These are phyloP conservation scores for Euproctis similis DNA, from an alignment of 2,888 invertebrate genomes.

Conservation along the genomic window DNA sequence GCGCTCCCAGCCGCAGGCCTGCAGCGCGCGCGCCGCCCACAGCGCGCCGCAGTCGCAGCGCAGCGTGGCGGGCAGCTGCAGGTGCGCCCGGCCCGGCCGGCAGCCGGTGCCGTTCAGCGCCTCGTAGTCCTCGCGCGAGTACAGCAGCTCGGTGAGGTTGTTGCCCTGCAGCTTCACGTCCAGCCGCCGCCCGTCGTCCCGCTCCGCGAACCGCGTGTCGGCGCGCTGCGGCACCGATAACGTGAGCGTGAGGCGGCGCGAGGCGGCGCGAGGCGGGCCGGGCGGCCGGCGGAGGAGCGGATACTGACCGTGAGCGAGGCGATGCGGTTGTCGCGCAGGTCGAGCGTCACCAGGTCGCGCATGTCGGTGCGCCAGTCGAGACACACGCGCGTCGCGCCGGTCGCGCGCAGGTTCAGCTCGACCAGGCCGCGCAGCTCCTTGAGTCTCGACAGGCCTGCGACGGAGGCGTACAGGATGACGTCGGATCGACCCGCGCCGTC, in stretches of 20 bases:
- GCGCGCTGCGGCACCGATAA: conserved; percentile 7
- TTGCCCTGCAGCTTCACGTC: conserved; percentile 5
- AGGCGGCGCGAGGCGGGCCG: background rate
- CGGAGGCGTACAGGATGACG: too few relatives aligned
- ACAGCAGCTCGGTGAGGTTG: conserved; percentile 7
- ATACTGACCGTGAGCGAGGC: conserved; percentile 9
- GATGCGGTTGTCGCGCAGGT: conserved; percentile 12
- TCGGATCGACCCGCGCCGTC: too few relatives aligned
- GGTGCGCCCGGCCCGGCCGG: background rate
- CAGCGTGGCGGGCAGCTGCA: conserved; percentile 2
- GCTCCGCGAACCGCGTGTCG: conserved; percentile 11
- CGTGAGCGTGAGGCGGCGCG: background rate
- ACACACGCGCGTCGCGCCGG: conserved; percentile 10
- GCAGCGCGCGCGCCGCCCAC: conserved; percentile 4
- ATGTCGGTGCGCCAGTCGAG: conserved; percentile 14
- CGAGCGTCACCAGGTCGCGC: conserved; percentile 7
- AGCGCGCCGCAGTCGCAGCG: conserved; percentile 17
- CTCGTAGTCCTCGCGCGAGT: conserved; percentile 5
- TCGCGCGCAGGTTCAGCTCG: conserved; percentile 6
- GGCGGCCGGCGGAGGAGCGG: background rate
- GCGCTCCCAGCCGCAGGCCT: conserved; percentile 1
- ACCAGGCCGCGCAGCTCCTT: conserved; percentile 2
- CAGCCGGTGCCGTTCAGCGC: background rate
- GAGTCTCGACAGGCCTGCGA: conserved; percentile 13
- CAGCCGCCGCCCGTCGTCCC: conserved; percentile 1